These are phyloP conservation scores for Monomorium pharaonis DNA, from an alignment of 1,140 invertebrate species.

Conservation along the genomic window DNA sequence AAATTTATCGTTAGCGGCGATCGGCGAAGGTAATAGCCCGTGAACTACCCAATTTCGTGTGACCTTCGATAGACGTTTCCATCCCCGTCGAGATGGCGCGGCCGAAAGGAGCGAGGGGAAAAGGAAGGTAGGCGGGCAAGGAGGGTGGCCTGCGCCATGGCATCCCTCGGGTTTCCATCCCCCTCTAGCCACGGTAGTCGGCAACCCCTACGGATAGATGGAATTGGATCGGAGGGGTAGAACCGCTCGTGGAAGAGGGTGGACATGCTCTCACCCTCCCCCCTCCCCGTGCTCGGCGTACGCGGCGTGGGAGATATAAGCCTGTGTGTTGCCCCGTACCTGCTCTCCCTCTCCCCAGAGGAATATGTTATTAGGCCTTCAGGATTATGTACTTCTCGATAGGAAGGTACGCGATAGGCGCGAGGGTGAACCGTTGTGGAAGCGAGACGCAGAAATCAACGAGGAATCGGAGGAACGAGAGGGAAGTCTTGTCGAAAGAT, in stretches of 20 bases:
- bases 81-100: conserved; percentile 37
- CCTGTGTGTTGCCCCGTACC: conserved; percentile 60
- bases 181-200: conserved; percentile 48
- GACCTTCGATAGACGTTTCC: conserved; percentile 69
- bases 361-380: conserved; percentile 82
- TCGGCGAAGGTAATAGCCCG: conserved; percentile 72
- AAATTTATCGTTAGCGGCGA: conserved; percentile 72
- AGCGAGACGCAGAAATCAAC: conserved; percentile 48
- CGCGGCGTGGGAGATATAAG: conserved; percentile 38
- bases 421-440: not conserved
- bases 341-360: conserved; percentile 72
- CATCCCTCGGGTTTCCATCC: conserved; percentile 54
- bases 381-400: conserved; percentile 80
- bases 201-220: conserved; percentile 71
- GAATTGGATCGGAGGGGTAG: conserved; percentile 79
- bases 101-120: not conserved
- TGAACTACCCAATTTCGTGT: conserved; percentile 72
- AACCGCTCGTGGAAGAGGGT: conserved; percentile 70
- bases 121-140: conserved; percentile 6
- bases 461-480: conserved; percentile 46
- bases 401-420: conserved; percentile 25
- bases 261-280: conserved; percentile 65
- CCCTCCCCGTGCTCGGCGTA: not conserved
- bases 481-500: conserved; percentile 47
- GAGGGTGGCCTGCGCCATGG: conserved; percentile 29